Conservation (phyloP, 2,797 vertebrate species). For the Liparis tanakae region DNA sequence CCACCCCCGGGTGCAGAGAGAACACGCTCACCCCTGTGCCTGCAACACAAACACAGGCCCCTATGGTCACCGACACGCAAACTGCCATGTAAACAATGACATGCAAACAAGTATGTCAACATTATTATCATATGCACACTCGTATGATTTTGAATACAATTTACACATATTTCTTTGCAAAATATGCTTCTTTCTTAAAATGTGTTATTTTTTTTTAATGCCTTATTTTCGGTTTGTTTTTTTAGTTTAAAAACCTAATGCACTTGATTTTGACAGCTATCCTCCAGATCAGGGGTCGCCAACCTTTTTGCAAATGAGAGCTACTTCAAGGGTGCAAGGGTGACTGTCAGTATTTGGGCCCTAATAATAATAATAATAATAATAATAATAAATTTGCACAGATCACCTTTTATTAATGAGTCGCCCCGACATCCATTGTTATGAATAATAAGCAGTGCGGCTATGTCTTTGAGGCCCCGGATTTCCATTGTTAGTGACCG, state of each 20-base stretch:
- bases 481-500: no score
- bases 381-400: no score
- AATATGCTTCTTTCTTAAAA: neutral
- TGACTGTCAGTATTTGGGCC: no score
- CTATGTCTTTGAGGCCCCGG: no score
- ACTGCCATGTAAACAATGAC: neutral
- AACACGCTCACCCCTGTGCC: constrained; percentile 80
- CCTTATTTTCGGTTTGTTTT: neutral
- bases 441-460: no score
- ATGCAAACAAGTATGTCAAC: neutral
- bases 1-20: constrained; percentile 85
- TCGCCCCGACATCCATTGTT: no score
- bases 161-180: neutral
- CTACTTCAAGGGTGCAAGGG: no score
- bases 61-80: neutral
- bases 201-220: neutral
- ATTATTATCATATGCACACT: neutral
- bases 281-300: neutral
- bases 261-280: neutral
- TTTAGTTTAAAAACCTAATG: neutral
- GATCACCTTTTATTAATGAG: no score
- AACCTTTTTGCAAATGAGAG: no score
- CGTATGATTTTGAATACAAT: constrained; percentile 5
- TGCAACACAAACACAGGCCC: constrained; percentile 34
- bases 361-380: no score